Evolutionary conservation across 1,140 invertebrate genomes (phyloP).

Genomic region (Centruroides vittatus): DNA sequence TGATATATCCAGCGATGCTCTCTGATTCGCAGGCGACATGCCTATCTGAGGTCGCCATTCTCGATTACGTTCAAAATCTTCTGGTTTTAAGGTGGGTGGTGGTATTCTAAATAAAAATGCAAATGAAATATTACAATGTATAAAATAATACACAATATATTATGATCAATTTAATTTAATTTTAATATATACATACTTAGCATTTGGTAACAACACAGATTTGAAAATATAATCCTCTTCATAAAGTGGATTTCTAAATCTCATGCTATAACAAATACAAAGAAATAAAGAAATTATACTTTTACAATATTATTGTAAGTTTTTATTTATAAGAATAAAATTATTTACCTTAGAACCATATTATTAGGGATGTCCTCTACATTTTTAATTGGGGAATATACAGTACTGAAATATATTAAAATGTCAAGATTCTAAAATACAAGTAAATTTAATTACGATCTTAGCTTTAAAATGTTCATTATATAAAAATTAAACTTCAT

Average conservation of each 20-base stretch:
- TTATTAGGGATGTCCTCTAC: constrained; percentile 11
- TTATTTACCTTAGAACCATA: constrained; percentile 8
- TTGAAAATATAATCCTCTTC: constrained; percentile 57
- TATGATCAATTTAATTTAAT: not conserved
- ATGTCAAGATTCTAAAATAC: too few species aligned
- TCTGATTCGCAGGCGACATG: constrained; percentile 45
- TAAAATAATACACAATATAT: not conserved
- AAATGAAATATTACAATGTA: not conserved
- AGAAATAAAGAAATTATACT: constrained; percentile 23
- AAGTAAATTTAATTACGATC: too few species aligned
- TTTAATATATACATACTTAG: constrained; percentile 31
- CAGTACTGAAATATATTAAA: not conserved
- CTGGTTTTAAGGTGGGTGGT: constrained; percentile 59
- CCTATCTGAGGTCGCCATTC: constrained; percentile 58
- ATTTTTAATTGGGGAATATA: not conserved
- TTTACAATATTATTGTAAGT: too few species aligned
- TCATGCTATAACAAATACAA: constrained; percentile 48
- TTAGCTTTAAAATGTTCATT: too few species aligned
- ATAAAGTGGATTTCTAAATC: constrained; percentile 68
- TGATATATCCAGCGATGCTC: constrained; percentile 42
- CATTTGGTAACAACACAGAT: constrained; percentile 48
- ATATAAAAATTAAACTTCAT: too few species aligned
- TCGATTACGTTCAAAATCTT: constrained; percentile 45
- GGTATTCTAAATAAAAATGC: constrained; percentile 39
- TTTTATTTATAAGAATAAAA: not conserved